These are phyloP conservation scores for Cyanistes caeruleus DNA, from an alignment of 2,113 vertebrate genomes.

Conservation along the genomic window DNA sequence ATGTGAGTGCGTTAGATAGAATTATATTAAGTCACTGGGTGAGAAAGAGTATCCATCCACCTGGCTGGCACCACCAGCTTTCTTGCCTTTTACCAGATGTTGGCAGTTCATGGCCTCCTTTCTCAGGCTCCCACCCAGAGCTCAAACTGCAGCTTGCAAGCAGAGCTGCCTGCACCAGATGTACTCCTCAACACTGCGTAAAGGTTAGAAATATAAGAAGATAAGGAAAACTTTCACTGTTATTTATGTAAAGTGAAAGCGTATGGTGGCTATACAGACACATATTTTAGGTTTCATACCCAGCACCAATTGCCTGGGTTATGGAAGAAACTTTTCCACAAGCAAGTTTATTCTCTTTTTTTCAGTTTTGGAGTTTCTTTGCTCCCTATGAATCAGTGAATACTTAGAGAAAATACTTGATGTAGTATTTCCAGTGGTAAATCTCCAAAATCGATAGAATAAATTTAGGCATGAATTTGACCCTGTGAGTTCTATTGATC, in stretches of 20 bases:
- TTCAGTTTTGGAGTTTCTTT: not conserved
- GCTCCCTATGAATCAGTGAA: not conserved
- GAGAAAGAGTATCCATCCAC: not conserved
- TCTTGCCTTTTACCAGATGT: fast-evolving
- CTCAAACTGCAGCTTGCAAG: not conserved
- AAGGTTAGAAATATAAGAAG: not conserved
- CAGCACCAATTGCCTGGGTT: not conserved
- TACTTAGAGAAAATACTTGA: not conserved
- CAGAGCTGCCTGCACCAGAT: not conserved
- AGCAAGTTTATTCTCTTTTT: not conserved
- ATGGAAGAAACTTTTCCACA: not conserved
- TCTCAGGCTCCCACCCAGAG: not conserved
- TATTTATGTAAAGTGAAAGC: not conserved
- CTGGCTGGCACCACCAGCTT: not conserved
- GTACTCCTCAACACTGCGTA: not conserved
- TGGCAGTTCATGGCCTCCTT: not conserved
- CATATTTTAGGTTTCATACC: not conserved
- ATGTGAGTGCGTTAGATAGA: no score
- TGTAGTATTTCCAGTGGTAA: not conserved
- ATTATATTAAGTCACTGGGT: no score
- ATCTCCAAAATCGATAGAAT: not conserved
- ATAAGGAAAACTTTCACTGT: not conserved
- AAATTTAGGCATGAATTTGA: not conserved
- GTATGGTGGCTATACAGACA: not conserved
- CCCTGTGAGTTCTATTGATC: not conserved